Evolutionary conservation across 2,888 invertebrate genomes (phyloP), one percentile per base, ranked within the genome.

Genomic region (Stegana nigrithorax): DNA sequence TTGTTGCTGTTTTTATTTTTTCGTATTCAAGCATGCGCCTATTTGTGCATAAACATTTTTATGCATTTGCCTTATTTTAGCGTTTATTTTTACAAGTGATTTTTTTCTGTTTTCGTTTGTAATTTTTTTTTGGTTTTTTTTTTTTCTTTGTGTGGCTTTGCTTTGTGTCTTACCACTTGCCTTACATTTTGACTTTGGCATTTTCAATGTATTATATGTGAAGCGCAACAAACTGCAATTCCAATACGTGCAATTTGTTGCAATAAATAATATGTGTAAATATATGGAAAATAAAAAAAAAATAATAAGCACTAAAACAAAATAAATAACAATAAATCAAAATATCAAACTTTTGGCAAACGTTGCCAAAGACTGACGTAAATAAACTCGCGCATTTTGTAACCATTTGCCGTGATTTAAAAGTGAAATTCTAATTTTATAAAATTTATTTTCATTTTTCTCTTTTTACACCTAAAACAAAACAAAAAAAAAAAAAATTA

Each of bases 161-260:
- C 62, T 60, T 64, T 68, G 57, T 67, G 73, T 68, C 66, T 67
- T 55, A 27, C 36, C 27, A 27, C 32, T 55, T 50, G 55, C 51
- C 60, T 39, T 23, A 26, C 60, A 51, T 65, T 63, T 39, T 26
- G 27, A 27, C n/a, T 55, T 50, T 51, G 17, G 23, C 51, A 25
- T 59, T 45, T 64, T 62, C 39, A n/a, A n/a, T n/a, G n/a, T n/a
- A n/a, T n/a, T n/a, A n/a, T n/a, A n/a, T n/a, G n/a, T n/a, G n/a
- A 39, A 39, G 6, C 10, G 32, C 12, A 10, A 32, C 3, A 32
- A 32, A 39, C 4, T 39, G 39, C 39, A 39, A 39, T 39, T 39
- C 39, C 39, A 39, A 39, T 39, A 2, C 14, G 10, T 29, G 10
- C 6, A 8, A 39, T 39, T 39, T 39, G 39, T 39, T 39, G 39